A percentile compares a stretch with the other conserved stretches of the same genome.
Conservation (phyloP, 2,888 invertebrate genomes). For the Campoplex capitator region DNA sequence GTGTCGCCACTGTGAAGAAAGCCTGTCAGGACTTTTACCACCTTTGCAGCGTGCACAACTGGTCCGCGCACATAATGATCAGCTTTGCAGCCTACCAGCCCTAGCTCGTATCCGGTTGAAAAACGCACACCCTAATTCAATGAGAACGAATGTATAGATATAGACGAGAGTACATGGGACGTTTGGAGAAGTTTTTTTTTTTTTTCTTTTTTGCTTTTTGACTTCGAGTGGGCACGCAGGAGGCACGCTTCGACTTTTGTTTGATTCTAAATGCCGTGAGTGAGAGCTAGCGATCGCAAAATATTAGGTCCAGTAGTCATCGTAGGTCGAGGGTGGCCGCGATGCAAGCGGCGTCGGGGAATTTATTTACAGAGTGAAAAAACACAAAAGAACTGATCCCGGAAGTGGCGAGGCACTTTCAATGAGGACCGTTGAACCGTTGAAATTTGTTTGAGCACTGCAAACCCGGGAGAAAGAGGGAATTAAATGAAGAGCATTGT, state of each 20-base stretch:
- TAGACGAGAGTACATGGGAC: background rate
- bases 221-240: slow-evolving; percentile 4
- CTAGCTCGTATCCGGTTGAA: slow-evolving; percentile 53
- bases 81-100: slow-evolving; percentile 24
- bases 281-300: slow-evolving; percentile 20
- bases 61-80: slow-evolving; percentile 33
- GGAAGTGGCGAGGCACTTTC: slow-evolving; percentile 54
- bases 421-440: slow-evolving; percentile 42
- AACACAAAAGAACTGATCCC: slow-evolving; percentile 50
- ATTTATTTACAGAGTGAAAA: slow-evolving; percentile 20
- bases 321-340: background rate
- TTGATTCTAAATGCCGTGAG: slow-evolving; percentile 37
- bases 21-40: slow-evolving; percentile 31
- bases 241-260: slow-evolving; percentile 51
- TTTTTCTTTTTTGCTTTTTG: slow-evolving; percentile 12
- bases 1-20: background rate
- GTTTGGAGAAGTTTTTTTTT: background rate
- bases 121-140: slow-evolving; percentile 13
- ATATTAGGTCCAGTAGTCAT: slow-evolving; percentile 25
- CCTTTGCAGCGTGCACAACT: slow-evolving; percentile 42
- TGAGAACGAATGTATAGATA: background rate
- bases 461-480: slow-evolving; percentile 1
- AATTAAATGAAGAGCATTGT: slow-evolving; percentile 28
- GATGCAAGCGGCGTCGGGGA: background rate
- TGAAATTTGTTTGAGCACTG: slow-evolving; percentile 18